phyloP scores from a whole-genome alignment of 2,888 invertebrate genomes.

The Neoascia interrupta region DNA sequence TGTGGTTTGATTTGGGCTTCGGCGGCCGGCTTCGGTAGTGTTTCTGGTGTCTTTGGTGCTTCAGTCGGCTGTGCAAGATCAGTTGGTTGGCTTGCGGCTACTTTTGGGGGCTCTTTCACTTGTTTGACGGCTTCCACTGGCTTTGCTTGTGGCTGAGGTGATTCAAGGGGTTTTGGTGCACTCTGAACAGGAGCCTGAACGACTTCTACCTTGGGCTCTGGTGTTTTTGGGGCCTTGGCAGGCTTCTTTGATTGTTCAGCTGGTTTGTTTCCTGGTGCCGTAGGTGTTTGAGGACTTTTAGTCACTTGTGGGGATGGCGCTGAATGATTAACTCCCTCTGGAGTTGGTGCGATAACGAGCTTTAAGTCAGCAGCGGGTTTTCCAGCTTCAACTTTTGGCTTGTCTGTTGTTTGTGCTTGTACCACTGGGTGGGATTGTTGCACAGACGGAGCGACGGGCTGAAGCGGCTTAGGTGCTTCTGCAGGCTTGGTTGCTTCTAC shows the following conservation, averaged over 20 bases:
- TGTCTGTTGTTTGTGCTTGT: slow-evolving; percentile 77
- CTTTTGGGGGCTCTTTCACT: neutral
- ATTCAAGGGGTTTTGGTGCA: slow-evolving; percentile 69
- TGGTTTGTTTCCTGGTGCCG: neutral
- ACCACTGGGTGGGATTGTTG: neutral
- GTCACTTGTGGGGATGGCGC: too few relatives aligned
- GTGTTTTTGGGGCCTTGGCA: slow-evolving; percentile 85
- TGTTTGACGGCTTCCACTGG: slow-evolving; percentile 9
- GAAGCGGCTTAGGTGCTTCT: slow-evolving; percentile 19
- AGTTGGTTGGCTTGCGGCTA: neutral
- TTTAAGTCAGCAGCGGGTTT: slow-evolving; percentile 73
- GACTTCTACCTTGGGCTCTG: slow-evolving; percentile 92
- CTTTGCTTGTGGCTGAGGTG: slow-evolving; percentile 20
- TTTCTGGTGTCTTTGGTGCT: slow-evolving; percentile 84
- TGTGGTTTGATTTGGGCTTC: slow-evolving; percentile 13
- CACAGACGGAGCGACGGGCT: neutral
- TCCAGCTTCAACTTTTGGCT: slow-evolving; percentile 73
- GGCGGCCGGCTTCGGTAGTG: slow-evolving; percentile 39
- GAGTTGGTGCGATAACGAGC: slow-evolving; percentile 82
- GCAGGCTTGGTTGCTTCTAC: slow-evolving; percentile 82
- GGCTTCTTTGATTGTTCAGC: neutral
- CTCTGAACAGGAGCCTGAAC: slow-evolving; percentile 80
- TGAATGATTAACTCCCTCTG: slow-evolving; percentile 90
- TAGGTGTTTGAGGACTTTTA: slow-evolving; percentile 29
- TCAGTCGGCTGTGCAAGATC: slow-evolving; percentile 88